Evolutionary conservation across 2,113 vertebrate species (phyloP).

Genomic region (Pluvianellus socialis): DNA sequence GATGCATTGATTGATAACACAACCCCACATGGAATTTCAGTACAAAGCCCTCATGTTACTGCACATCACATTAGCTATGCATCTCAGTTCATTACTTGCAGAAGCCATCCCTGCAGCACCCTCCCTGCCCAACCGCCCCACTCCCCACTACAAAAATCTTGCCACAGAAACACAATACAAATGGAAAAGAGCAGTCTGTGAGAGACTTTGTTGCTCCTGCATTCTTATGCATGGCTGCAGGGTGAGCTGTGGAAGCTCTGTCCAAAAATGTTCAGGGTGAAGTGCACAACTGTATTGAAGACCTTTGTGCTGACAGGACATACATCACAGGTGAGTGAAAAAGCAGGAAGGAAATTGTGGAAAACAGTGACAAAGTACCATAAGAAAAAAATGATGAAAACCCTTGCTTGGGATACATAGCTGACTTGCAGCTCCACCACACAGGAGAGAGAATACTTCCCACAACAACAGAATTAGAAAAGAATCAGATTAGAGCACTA

Average conservation of each 20-base stretch:
- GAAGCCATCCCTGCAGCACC: background rate
- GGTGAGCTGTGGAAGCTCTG: background rate
- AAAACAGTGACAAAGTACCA: background rate
- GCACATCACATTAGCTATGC: background rate
- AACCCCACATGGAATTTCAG: slow-evolving; percentile 24
- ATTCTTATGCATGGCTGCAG: background rate
- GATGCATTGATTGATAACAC: slow-evolving; percentile 25
- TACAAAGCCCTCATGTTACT: background rate
- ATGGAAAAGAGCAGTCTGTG: background rate
- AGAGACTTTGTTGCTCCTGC: background rate
- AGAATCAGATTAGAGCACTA: background rate
- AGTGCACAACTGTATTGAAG: background rate
- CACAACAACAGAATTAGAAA: background rate
- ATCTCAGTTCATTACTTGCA: background rate
- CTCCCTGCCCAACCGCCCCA: fast-evolving
- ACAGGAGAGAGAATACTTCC: background rate
- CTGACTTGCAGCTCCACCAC: background rate
- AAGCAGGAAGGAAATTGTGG: background rate
- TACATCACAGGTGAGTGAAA: background rate
- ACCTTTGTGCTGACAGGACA: background rate
- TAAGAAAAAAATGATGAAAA: background rate
- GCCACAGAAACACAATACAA: background rate
- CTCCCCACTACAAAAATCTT: background rate
- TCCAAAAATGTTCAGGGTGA: background rate
- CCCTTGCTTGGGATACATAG: background rate